These are phyloP conservation scores for Premnoplex brunnescens DNA, from an alignment of 2,797 vertebrate species.

Conservation along the genomic window DNA sequence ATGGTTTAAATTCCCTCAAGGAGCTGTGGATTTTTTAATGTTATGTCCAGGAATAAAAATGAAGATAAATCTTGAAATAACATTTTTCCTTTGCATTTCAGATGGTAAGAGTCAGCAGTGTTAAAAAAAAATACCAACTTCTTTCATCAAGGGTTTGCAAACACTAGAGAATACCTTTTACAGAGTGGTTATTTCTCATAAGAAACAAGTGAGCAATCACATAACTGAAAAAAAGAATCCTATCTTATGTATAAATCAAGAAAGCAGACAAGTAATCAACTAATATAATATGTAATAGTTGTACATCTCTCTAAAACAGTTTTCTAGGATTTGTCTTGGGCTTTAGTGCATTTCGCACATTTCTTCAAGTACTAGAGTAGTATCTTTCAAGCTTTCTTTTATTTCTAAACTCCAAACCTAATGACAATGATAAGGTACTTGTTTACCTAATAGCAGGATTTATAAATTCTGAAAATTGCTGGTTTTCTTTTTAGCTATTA, in stretches of 20 bases:
- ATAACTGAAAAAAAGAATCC: neutral
- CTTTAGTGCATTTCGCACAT: neutral
- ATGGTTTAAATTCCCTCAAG: conserved; percentile 2
- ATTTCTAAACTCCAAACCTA: neutral
- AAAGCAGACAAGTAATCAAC: neutral
- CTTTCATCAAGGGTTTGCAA: neutral
- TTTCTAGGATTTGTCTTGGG: neutral
- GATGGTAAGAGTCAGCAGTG: neutral
- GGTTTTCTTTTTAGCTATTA: neutral
- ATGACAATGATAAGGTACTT: neutral
- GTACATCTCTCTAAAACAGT: neutral
- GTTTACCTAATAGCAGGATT: neutral
- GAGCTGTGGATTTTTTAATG: neutral
- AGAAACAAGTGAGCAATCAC: neutral
- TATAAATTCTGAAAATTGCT: neutral
- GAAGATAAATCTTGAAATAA: neutral
- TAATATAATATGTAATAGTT: neutral
- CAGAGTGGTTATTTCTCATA: neutral
- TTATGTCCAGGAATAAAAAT: neutral
- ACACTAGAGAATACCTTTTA: neutral
- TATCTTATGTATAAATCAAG: neutral
- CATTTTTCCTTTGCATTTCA: neutral
- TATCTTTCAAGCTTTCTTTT: neutral
- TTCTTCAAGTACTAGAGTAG: neutral
- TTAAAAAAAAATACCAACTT: neutral